Base-by-base conservation (phyloP, 2,888 invertebrate species). In the Hirtodrosophila cameraria region DNA sequence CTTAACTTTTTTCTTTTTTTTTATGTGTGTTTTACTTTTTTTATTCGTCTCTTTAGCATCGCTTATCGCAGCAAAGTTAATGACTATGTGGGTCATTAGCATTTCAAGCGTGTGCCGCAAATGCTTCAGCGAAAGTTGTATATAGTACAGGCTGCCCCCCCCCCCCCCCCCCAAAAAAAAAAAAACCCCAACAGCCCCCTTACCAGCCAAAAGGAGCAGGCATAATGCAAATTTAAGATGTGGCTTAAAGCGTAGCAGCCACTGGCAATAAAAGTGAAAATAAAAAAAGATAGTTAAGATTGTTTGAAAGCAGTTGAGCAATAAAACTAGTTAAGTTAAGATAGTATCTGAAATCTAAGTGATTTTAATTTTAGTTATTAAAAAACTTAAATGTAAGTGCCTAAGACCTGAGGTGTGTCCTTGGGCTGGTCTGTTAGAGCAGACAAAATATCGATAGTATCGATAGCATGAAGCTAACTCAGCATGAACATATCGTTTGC, bases 1-100 rank as follows among this genome's bases (percentile, higher is more conserved):
- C 61, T 58, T 61, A 20, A 18, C 20, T 15, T 36, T 50, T 36
- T 41, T 35, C 45, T 43, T 20, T 30, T 31, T 52, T 52, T 27
- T 33, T 41, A 45, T 11, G 5, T 16, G 2, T 23, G 16, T 30
- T 41, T 30, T 3, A 7, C 20, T 39, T 23, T 33, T 39, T 46
- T 23, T 52, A 15, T 25, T 38, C 53, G 39, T 57, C 52, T 58
- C 63, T 77, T 67, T 50, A 15, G 18, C 42, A 52, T 9, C 64
- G 79, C 75, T 82, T 82, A 82, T 82, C 77, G 73, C 75, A 54
- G 72, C 75, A 16, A 80, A 80, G 77, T 77, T 80, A 80, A 82
- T 82, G 82, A 80, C 82, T 77, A 75, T 80, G 80, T 79, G 77
- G 82, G 82, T 75, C 82, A 80, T 80, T 80, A 80, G 80, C 79